Evolutionary conservation across 2,888 invertebrate species (phyloP).

Genomic region (Sussaba pulchella): DNA sequence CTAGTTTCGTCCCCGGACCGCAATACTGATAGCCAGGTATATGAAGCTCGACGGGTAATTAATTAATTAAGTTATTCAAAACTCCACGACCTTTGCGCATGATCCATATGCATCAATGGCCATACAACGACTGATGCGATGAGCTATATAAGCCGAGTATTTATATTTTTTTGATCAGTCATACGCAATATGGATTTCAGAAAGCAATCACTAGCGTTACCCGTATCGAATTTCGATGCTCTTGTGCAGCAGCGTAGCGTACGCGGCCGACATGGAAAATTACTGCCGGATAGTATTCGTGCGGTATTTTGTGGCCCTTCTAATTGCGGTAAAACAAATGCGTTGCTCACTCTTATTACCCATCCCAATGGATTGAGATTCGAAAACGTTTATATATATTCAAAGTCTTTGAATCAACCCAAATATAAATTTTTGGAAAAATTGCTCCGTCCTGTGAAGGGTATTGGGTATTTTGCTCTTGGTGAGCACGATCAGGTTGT

Average conservation of each 20-base stretch:
- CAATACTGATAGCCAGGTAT: slow-evolving; percentile 61
- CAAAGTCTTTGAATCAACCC: slow-evolving; percentile 66
- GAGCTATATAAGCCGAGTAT: slow-evolving; percentile 38
- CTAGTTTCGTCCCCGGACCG: slow-evolving; percentile 68
- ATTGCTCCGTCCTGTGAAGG: slow-evolving; percentile 67
- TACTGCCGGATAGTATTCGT: slow-evolving; percentile 74
- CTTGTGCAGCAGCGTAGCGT: slow-evolving; percentile 7
- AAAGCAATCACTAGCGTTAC: slow-evolving; percentile 37
- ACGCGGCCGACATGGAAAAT: slow-evolving; percentile 67
- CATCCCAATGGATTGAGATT: slow-evolving; percentile 67
- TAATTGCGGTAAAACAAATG: slow-evolving; percentile 69
- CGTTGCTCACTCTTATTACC: slow-evolving; percentile 62
- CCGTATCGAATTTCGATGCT: slow-evolving; percentile 49
- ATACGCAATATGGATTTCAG: slow-evolving; percentile 39
- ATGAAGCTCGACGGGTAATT: slow-evolving; percentile 58
- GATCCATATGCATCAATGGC: slow-evolving; percentile 18
- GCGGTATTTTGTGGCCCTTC: slow-evolving; percentile 67
- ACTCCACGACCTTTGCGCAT: slow-evolving; percentile 17
- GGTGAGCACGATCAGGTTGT: slow-evolving; percentile 63
- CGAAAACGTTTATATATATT: slow-evolving; percentile 65
- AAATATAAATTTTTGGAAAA: slow-evolving; percentile 73
- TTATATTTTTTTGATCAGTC: slow-evolving; percentile 33
- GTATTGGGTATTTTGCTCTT: slow-evolving; percentile 70
- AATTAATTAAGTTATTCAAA: slow-evolving; percentile 49
- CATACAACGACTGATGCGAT: slow-evolving; percentile 3